Base-by-base conservation (phyloP, 2,797 vertebrate genomes). In the Pantherophis alleghaniensis region DNA sequence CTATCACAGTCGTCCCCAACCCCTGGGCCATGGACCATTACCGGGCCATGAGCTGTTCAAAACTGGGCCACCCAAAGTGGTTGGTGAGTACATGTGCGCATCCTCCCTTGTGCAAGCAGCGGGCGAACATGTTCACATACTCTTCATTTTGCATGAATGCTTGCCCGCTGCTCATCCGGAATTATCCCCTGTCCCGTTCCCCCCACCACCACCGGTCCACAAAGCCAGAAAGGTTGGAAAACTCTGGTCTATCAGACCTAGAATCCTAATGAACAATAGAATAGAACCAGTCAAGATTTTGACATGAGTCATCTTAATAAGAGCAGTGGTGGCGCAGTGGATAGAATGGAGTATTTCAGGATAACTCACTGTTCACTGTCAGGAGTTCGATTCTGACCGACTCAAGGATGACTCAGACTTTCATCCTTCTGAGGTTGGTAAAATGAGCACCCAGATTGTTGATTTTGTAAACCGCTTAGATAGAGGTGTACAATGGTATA, bases 191-290 rank as follows among this genome's bases (percentile, higher is more conserved):
- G 42, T 42, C 42, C 37, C 37, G 37, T 42, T 9, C 2, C 7
- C 60, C 24, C 60, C 0, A 9, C 61, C 24, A 0, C 60, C 11
- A 0, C 26, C 3, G 1, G 61, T 63, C 61, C 26, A 63, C 61
- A 63, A 63, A 63, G 24, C 10, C 61, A 63, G 61, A 63, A 63
- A 66, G 28, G 11, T n/a, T 66, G 26, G 12, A 12, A 66, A n/a
- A n/a, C 4, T 66, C 26, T 66, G n/a, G 3, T 90, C 51, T 22
- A 56, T 7, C 51, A 90, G 18, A 55, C 51, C n/a, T 66, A 56
- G n/a, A 56, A 56, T 37, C 20, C 28, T 2, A 66, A 55, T 53
- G 28, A 90, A 56, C 53, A 74, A 42, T 32, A 47, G 2, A 42
- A 22, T 42, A 79, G 74, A 37, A 11, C 66, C 11, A 79, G 14